Evolutionary conservation across 2,113 vertebrate species (phyloP).

Genomic region (Ptyas mucosa): DNA sequence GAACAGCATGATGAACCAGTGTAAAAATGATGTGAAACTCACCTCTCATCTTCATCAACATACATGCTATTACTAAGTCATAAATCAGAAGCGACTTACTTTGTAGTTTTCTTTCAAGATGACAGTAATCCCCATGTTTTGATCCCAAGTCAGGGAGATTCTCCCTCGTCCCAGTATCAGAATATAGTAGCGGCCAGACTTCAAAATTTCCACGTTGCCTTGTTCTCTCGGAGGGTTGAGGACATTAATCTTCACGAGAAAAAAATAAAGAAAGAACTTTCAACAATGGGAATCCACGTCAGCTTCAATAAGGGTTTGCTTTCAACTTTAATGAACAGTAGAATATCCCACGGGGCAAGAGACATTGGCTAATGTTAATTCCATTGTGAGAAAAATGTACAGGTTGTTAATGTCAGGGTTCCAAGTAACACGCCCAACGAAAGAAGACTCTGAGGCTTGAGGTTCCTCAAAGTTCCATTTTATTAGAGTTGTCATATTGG

Average conservation of each 20-base stretch:
- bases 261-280: not conserved
- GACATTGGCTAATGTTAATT: not conserved
- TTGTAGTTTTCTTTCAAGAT: constrained; percentile 80
- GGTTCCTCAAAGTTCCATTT: too few relatives aligned
- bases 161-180: constrained; percentile 77
- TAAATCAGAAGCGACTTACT: constrained; percentile 66
- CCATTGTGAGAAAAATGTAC: not conserved
- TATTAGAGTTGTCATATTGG: too few relatives aligned
- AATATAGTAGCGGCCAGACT: constrained; percentile 82
- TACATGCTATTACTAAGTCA: not conserved
- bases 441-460: too few relatives aligned
- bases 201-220: constrained; percentile 79
- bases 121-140: constrained; percentile 76
- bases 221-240: constrained; percentile 74
- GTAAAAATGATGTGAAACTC: too few relatives aligned
- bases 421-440: too few relatives aligned
- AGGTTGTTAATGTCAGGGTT: not conserved
- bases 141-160: constrained; percentile 88
- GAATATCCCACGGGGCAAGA: not conserved
- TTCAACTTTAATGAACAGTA: not conserved
- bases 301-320: not conserved
- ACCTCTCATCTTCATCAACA: not conserved
- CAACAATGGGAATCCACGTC: accelerated
- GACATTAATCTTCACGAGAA: constrained; percentile 77
- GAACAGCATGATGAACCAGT: too few relatives aligned